Percentiles rank a stretch among this genome's conserved stretches.
These are phyloP conservation scores for Drosophila melanocephala DNA, from an alignment of 2,888 invertebrate genomes.

Conservation along the genomic window DNA sequence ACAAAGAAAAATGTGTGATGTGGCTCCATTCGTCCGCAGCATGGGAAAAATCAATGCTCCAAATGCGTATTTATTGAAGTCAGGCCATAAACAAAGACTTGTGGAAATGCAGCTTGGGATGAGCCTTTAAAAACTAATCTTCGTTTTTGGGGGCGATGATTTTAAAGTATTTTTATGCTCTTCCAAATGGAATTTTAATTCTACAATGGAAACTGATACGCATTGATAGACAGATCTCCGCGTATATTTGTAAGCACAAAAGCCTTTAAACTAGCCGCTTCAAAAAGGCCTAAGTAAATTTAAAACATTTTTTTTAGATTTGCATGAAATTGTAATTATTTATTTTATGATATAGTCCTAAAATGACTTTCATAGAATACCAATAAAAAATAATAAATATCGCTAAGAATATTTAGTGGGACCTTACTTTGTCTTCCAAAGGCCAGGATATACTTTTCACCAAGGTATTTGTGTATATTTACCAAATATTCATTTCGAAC, in stretches of 20 bases:
- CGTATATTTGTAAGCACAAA: background rate
- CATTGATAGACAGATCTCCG: background rate
- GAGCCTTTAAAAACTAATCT: constrained; percentile 15
- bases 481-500: background rate
- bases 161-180: background rate
- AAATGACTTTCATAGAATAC: background rate
- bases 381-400: background rate
- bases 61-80: constrained; percentile 28
- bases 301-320: background rate
- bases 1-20: constrained; percentile 51
- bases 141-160: background rate
- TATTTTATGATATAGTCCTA: background rate
- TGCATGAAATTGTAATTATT: background rate
- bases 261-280: background rate
- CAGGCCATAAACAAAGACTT: constrained; percentile 32
- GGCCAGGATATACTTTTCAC: background rate
- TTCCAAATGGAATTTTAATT: background rate
- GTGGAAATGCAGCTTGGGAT: constrained; percentile 1
- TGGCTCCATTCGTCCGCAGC: constrained; percentile 47
- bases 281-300: background rate
- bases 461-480: background rate
- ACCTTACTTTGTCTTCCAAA: background rate
- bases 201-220: background rate
- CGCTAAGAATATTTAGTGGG: background rate
- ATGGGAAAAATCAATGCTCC: constrained; percentile 61